Base-by-base conservation (phyloP, 2,888 invertebrate genomes). In the Gisinianus flammeolus region DNA sequence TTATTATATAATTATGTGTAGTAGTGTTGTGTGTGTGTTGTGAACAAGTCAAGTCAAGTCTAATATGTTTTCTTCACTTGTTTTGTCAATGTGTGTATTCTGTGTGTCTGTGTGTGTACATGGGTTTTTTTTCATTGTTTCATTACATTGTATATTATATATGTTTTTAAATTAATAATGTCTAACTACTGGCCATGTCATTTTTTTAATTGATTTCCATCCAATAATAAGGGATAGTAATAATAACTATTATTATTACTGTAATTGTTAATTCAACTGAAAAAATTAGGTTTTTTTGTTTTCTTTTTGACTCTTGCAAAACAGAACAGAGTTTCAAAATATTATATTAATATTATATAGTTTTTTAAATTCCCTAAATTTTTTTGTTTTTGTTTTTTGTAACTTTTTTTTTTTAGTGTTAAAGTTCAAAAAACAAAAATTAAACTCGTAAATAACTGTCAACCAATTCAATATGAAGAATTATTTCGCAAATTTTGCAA, bases 161-260 rank as follows among this genome's bases (percentile, higher is more conserved):
- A n/a, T n/a, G n/a, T n/a, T n/a, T n/a, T n/a, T n/a, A n/a, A n/a
- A n/a, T n/a, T n/a, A n/a, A n/a, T 58, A 72, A 52, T 72, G 35
- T 72, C 62, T 54, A 54, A 54, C 73, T 73, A 73, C 73, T 73
- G 73, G 35, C 73, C 73, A 56, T 31, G 58, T 73, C 73, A 73
- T 62, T 28, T 58, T n/a, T n/a, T n/a, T n/a, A n/a, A n/a, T n/a
- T n/a, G n/a, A n/a, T n/a, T n/a, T n/a, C n/a, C n/a, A n/a, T n/a
- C n/a, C n/a, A n/a, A n/a, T n/a, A n/a, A n/a, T n/a, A n/a, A n/a
- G n/a, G n/a, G n/a, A n/a, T n/a, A n/a, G n/a, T n/a, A n/a, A n/a
- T n/a, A n/a, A n/a, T n/a, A n/a, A n/a, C n/a, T n/a, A n/a, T n/a
- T n/a, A n/a, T n/a, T n/a, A n/a, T n/a, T n/a, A n/a, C n/a, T n/a